Percentiles rank a stretch among this genome's conserved stretches.
These are phyloP conservation scores for Ranitomeya imitator DNA, from an alignment of 2,113 vertebrate species.

Conservation along the genomic window DNA sequence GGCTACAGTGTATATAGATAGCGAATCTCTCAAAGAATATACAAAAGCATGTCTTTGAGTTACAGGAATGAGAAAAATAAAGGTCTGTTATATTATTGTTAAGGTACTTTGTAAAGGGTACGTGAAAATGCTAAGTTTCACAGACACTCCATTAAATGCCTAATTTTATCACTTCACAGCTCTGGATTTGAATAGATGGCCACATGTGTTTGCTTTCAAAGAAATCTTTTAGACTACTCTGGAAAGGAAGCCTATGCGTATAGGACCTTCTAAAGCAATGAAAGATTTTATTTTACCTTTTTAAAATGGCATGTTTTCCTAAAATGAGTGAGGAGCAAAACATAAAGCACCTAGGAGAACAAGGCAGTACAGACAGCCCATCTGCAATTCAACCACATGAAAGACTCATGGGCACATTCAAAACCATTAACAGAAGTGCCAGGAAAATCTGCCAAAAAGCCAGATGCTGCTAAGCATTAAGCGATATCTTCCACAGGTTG, in stretches of 20 bases:
- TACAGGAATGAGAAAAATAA: constrained; percentile 42
- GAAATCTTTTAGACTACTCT: constrained; percentile 55
- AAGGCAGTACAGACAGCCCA: constrained; percentile 67
- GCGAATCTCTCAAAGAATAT: constrained; percentile 13
- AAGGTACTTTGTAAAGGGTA: constrained; percentile 46
- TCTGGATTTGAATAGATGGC: constrained; percentile 52
- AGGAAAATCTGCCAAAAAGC: constrained; percentile 68
- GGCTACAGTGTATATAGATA: constrained; percentile 6
- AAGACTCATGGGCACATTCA: constrained; percentile 68
- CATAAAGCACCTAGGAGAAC: constrained; percentile 64
- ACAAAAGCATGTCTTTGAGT: neutral
- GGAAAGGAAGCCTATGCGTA: constrained; percentile 58
- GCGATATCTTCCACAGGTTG: constrained; percentile 57
- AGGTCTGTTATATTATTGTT: constrained; percentile 45
- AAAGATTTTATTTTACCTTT: constrained; percentile 52
- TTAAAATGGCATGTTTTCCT: constrained; percentile 53
- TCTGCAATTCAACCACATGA: constrained; percentile 72
- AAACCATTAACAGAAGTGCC: constrained; percentile 70
- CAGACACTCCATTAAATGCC: constrained; percentile 58
- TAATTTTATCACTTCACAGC: constrained; percentile 59
- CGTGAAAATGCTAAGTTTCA: constrained; percentile 57
- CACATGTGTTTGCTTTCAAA: constrained; percentile 60
- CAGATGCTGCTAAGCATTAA: constrained; percentile 66
- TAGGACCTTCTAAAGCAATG: constrained; percentile 59
- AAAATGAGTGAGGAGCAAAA: constrained; percentile 54